phyloP scores from a whole-genome alignment of 2,888 invertebrate genomes.

The Adelphocoris suturalis region DNA sequence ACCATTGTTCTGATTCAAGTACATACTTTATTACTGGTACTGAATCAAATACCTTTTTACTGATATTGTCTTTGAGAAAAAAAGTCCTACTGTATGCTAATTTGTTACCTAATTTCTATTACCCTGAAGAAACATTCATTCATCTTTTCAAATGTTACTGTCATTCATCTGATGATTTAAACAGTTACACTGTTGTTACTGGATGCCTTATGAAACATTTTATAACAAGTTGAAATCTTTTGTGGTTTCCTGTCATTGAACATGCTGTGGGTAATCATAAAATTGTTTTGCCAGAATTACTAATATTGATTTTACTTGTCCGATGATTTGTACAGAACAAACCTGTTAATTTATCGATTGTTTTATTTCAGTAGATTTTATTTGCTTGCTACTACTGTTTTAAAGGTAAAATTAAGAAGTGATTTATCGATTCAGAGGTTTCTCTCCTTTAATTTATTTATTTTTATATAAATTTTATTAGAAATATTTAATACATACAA shows the following conservation, averaged over 20 bases:
- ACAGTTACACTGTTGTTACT: not conserved
- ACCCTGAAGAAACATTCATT: not conserved
- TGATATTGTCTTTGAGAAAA: no score
- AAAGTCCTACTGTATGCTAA: no score
- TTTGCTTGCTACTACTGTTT: not conserved
- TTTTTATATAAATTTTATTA: slow-evolving; percentile 42
- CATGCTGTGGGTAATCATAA: no score
- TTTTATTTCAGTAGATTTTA: slow-evolving; percentile 25
- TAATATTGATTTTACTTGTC: not conserved
- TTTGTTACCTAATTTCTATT: not conserved
- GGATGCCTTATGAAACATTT: not conserved
- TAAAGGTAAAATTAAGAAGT: not conserved
- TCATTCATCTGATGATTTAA: not conserved
- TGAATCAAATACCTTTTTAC: no score
- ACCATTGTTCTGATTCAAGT: not conserved
- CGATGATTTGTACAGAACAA: not conserved
- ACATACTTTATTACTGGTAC: not conserved
- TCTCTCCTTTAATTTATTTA: slow-evolving; percentile 47
- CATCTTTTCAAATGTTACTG: not conserved
- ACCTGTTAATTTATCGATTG: not conserved
- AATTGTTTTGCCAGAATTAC: not conserved
- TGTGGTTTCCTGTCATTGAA: no score
- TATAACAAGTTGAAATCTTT: not conserved
- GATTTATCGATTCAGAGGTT: not conserved
- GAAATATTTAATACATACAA: not conserved